Percentiles rank a stretch among this genome's conserved stretches.
Conservation (phyloP, 2,888 invertebrate genomes). For the Himalopsyche japonica region DNA sequence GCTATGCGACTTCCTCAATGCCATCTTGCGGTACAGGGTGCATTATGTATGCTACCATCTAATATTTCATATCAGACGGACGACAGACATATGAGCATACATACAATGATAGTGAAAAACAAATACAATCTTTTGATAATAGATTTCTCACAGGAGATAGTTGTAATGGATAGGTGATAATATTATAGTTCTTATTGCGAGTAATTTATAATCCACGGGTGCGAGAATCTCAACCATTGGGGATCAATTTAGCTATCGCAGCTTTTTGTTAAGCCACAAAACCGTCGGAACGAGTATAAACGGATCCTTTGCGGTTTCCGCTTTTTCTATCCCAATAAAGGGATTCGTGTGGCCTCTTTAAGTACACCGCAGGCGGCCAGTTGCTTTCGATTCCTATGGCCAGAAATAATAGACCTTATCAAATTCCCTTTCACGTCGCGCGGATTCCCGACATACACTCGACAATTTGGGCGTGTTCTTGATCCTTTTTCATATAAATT, state of each 20-base stretch:
- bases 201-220: background rate
- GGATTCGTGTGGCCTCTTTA: background rate
- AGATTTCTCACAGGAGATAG: no score
- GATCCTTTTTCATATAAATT: no score
- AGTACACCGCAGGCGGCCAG: background rate
- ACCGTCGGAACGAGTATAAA: background rate
- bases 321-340: conserved; percentile 1
- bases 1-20: no score
- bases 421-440: background rate
- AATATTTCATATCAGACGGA: no score
- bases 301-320: conserved; percentile 1
- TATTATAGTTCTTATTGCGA: background rate
- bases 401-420: background rate
- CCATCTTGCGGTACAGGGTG: no score
- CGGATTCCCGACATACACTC: background rate
- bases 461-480: background rate
- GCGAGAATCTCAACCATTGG: background rate
- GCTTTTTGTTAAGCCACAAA: background rate
- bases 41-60: no score
- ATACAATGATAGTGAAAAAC: no score
- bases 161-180: no score
- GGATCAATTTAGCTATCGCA: background rate
- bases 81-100: no score
- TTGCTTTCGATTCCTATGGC: background rate
- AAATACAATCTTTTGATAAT: no score